Percentiles rank a stretch among this genome's conserved stretches.
Evolutionary conservation across 2,888 invertebrate genomes (phyloP).

Genomic region (Nysson spinosus): DNA sequence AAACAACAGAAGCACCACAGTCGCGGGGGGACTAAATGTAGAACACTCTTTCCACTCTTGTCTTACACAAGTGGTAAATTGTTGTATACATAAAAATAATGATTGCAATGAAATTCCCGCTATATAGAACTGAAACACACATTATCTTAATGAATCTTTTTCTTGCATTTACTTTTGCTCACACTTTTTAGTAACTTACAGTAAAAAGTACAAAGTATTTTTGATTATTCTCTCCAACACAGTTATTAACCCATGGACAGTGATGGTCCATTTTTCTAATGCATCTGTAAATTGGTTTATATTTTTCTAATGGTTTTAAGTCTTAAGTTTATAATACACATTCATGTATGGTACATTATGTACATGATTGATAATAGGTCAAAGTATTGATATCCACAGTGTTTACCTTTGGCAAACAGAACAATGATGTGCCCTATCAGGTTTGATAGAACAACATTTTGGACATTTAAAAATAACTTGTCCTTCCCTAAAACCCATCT

Average conservation of each 20-base stretch:
- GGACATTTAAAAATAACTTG: conserved; percentile 97
- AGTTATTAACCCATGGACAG: conserved; percentile 99
- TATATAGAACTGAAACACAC: conserved; percentile 92
- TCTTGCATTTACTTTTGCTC: not conserved
- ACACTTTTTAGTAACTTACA: conserved; percentile 80
- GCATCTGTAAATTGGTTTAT: conserved; percentile 79
- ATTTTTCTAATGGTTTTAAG: not conserved
- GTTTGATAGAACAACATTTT: conserved; percentile 97
- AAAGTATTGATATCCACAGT: not conserved
- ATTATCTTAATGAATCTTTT: conserved; percentile 11
- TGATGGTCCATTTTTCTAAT: conserved; percentile 92
- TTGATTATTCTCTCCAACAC: conserved; percentile 99
- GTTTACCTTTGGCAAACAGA: conserved; percentile 93
- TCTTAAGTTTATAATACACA: not conserved
- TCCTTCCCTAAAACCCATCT: conserved; percentile 94
- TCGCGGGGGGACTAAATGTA: conserved; percentile 95
- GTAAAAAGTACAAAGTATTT: conserved; percentile 99
- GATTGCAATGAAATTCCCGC: conserved; percentile 97
- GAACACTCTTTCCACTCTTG: conserved; percentile 98
- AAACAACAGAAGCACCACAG: conserved; percentile 93
- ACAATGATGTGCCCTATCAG: conserved; percentile 97
- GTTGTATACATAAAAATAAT: conserved; percentile 92
- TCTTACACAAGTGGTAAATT: conserved; percentile 95
- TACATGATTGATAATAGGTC: not conserved
- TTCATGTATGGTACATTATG: not conserved